Conservation (phyloP, 1,140 invertebrate species). For the Sarcophaga peregrina region DNA sequence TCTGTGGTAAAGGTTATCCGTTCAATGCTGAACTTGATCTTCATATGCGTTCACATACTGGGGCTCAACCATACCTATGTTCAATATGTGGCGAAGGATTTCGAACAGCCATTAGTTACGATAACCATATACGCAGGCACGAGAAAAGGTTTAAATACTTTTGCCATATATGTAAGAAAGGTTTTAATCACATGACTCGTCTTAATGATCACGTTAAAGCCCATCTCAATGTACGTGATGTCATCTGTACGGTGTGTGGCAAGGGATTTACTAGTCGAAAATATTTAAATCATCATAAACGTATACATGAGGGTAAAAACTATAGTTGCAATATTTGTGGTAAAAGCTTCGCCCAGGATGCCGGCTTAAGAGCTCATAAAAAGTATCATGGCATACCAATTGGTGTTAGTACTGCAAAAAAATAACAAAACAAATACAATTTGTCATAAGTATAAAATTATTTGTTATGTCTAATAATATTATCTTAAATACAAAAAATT, state of each 20-base stretch:
- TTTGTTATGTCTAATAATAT: too few species aligned
- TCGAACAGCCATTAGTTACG: slow-evolving; percentile 48
- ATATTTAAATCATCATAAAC: slow-evolving; percentile 52
- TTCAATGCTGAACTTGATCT: slow-evolving; percentile 48
- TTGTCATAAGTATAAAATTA: not conserved
- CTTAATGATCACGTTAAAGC: slow-evolving; percentile 52
- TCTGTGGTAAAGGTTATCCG: slow-evolving; percentile 52
- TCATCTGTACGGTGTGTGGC: slow-evolving; percentile 52
- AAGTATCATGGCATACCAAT: slow-evolving; percentile 42
- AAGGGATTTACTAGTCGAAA: slow-evolving; percentile 53
- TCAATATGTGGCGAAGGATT: slow-evolving; percentile 52
- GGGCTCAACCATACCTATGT: slow-evolving; percentile 52
- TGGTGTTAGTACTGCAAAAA: slow-evolving; percentile 34
- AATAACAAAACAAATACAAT: slow-evolving; percentile 35
- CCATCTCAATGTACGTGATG: slow-evolving; percentile 52
- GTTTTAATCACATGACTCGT: slow-evolving; percentile 47
- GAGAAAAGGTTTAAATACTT: slow-evolving; percentile 49
- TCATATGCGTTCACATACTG: slow-evolving; percentile 52
- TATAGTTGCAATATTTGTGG: slow-evolving; percentile 55
- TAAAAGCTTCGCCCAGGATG: slow-evolving; percentile 48
- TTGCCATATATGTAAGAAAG: slow-evolving; percentile 51
- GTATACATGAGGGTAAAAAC: slow-evolving; percentile 50
- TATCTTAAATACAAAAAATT: too few species aligned
- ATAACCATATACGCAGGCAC: slow-evolving; percentile 49
- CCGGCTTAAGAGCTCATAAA: slow-evolving; percentile 41